Conservation (phyloP, 1,140 invertebrate genomes). For the Radopholus similis region DNA sequence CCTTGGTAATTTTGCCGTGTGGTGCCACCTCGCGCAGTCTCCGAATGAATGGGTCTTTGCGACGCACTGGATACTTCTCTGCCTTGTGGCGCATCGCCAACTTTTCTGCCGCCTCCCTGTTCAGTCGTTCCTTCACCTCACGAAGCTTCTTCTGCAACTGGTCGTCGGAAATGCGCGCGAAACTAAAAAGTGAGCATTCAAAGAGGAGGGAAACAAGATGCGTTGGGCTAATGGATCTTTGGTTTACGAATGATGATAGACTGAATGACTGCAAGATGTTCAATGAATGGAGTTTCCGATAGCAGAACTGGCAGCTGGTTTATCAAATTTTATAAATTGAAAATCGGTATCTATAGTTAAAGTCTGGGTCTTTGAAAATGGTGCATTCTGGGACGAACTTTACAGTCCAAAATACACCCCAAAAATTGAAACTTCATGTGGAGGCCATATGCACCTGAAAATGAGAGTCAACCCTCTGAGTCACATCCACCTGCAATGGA, state of each 20-base stretch:
- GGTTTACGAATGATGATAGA: not conserved
- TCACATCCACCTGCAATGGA: conserved; percentile 5
- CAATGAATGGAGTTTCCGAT: not conserved
- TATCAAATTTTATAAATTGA: not conserved
- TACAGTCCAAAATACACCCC: no score
- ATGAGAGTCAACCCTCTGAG: no score
- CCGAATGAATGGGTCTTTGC: conserved; percentile 3
- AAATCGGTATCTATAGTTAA: no score
- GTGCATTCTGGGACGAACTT: no score
- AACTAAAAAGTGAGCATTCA: not conserved
- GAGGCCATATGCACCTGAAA: no score
- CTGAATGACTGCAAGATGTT: not conserved
- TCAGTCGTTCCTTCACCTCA: not conserved
- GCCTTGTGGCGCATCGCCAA: not conserved
- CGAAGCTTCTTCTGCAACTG: conserved; percentile 12
- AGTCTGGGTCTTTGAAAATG: no score
- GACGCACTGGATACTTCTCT: not conserved
- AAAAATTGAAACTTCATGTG: no score
- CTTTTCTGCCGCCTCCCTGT: not conserved
- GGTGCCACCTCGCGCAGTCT: conserved; percentile 1
- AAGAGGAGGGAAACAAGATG: not conserved
- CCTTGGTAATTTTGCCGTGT: conserved; percentile 8
- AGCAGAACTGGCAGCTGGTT: not conserved
- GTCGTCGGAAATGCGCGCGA: not conserved
- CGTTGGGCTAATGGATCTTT: not conserved